Evolutionary conservation across 92 coral and sea anemone species (phyloP), one percentile per base, ranked within the genome.

Genomic region (Epizoanthus scotinus): DNA sequence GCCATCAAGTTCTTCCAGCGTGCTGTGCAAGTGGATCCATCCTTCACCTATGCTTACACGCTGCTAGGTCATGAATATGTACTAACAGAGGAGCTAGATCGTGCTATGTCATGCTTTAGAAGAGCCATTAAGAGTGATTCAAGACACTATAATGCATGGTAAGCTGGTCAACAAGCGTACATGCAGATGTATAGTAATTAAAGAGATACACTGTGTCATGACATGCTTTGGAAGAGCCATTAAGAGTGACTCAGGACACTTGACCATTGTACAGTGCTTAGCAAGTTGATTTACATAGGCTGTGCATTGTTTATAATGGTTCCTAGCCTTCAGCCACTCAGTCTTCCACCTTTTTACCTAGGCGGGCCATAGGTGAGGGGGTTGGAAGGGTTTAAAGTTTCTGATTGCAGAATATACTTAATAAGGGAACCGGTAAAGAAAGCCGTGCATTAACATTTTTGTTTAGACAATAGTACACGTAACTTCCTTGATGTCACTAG

Each of bases 61-160:
- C 73, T 95, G 42, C 94, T 93, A 28, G 99, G 99, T 3, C 99
- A 95, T 53, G 99, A 95, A 68, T 95, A 95, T 64, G 99, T 95
- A 5, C 84, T 93, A 27, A 95, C 96, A 0, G 99, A 95, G 70
- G 99, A 95, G 74, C 87, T 95, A 12, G 99, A 93, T 62, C 91
- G 99, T 12, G 99, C 99, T 25, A 93, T 95, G 99, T 95, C 99
- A 17, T 95, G 99, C 63, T 95, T 91, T 63, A 89, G 99, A 27
- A 89, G 89, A 78, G 99, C 99, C 13, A 90, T 95, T 80, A 90
- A 90, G 72, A 90, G 91, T 20, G 99, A 95, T 67, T 89, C 98
- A 21, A 88, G 99, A 61, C 99, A 95, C 87, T 95, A 95, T 85
- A 95, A 95, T 84, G 99, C 99, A 0, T 95, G 99, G 99, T 95